A percentile compares a stretch with the other conserved stretches of the same genome.
Conservation (phyloP, 2,113 vertebrate species). For the Serilophus lunatus region DNA sequence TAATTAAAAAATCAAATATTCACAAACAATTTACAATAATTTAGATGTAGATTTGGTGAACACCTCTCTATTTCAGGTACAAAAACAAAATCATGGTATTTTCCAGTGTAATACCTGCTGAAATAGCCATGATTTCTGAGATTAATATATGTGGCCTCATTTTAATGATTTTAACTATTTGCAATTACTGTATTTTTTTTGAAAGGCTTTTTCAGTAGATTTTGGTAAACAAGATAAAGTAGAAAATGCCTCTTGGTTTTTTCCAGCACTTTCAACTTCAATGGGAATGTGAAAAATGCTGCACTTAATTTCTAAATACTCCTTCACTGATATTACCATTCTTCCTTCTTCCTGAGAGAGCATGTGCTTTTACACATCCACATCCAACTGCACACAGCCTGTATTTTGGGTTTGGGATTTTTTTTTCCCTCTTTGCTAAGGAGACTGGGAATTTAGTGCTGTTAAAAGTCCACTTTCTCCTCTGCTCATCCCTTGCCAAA, state of each 20-base stretch:
- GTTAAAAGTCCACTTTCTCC: background rate
- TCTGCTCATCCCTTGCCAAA: background rate
- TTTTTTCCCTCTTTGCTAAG: background rate
- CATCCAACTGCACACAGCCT: background rate
- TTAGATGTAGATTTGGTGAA: background rate
- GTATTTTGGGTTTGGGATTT: accelerated
- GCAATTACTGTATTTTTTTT: background rate
- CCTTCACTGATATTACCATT: background rate
- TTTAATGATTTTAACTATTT: background rate
- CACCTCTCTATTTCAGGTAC: background rate
- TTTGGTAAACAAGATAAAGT: background rate
- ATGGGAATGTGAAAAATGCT: background rate
- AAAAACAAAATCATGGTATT: background rate
- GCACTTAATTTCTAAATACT: background rate
- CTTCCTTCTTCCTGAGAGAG: background rate
- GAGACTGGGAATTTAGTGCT: background rate
- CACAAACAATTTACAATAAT: background rate
- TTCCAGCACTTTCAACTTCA: background rate
- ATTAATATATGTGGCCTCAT: background rate
- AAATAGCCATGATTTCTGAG: background rate
- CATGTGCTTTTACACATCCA: background rate
- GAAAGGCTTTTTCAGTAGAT: background rate
- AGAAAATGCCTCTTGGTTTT: background rate
- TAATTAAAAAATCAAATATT: background rate
- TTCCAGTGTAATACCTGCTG: background rate